These are phyloP conservation scores for Pogonocichla stellata DNA, from an alignment of 2,113 vertebrate species.

Conservation along the genomic window DNA sequence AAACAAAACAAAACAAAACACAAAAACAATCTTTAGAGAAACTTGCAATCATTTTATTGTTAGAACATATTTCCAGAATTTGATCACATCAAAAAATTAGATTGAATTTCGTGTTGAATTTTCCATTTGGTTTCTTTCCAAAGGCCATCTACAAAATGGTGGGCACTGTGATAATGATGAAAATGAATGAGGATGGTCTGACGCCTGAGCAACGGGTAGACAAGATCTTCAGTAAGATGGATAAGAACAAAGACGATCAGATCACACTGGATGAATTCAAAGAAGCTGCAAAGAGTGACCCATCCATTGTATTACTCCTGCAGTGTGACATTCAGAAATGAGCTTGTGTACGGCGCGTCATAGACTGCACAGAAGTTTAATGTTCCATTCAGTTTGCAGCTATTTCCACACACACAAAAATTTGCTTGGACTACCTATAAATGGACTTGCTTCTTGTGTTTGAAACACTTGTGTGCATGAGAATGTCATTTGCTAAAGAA, in stretches of 20 bases:
- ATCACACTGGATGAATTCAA: conserved; percentile 99
- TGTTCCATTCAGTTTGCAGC: conserved; percentile 99
- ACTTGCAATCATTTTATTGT: neutral
- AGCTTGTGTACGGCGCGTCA: conserved; percentile 73
- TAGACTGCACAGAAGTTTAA: conserved; percentile 93
- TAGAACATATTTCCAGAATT: neutral
- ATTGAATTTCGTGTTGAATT: neutral
- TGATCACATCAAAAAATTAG: neutral
- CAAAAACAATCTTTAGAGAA: neutral
- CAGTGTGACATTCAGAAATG: conserved; percentile 99
- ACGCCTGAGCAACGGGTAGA: conserved; percentile 96
- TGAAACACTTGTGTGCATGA: conserved; percentile 99
- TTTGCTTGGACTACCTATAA: conserved; percentile 99
- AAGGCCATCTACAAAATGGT: conserved; percentile 99
- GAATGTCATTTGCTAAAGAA: conserved; percentile 99
- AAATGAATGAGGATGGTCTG: conserved; percentile 98
- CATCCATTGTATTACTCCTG: conserved; percentile 98
- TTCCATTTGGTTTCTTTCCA: conserved; percentile 19
- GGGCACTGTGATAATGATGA: conserved; percentile 99
- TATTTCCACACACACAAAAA: conserved; percentile 79
- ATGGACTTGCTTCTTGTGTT: conserved; percentile 99
- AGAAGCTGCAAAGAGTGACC: conserved; percentile 98
- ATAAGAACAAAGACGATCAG: conserved; percentile 99
- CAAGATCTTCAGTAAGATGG: conserved; percentile 99
- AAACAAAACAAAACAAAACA: neutral